Percentiles rank a stretch among this genome's conserved stretches.
Conservation (phyloP, 2,888 invertebrate species). For the Eupithecia centaureata region DNA sequence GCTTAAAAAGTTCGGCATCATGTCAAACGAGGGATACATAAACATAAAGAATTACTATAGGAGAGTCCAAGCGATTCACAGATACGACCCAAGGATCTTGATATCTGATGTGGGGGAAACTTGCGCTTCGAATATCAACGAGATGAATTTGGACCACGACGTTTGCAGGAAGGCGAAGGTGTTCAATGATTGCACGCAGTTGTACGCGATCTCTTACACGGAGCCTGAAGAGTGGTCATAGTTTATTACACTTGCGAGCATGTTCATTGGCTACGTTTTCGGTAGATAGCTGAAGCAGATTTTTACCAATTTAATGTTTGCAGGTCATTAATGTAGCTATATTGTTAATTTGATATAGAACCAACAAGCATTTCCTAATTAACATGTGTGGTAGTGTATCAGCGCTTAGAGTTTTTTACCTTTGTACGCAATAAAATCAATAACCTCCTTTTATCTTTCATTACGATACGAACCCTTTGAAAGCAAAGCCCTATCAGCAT, state of each 20-base stretch:
- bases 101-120: constrained; percentile 79
- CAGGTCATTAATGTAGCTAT: background rate
- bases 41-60: constrained; percentile 76
- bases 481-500: constrained; percentile 39
- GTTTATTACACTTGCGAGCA: background rate
- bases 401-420: constrained; percentile 26
- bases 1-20: constrained; percentile 77
- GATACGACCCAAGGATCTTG: constrained; percentile 75
- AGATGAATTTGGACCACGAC: constrained; percentile 77
- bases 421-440: constrained; percentile 53
- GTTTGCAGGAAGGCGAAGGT: constrained; percentile 79
- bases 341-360: too few relatives aligned
- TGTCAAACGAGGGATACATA: constrained; percentile 74
- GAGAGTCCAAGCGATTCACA: constrained; percentile 74
- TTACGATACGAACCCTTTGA: constrained; percentile 36
- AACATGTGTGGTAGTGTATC: background rate
- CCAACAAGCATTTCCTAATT: background rate
- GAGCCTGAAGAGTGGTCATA: constrained; percentile 55
- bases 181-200: constrained; percentile 77
- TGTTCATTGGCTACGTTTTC: background rate
- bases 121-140: constrained; percentile 75
- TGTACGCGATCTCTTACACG: constrained; percentile 72
- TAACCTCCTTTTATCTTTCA: constrained; percentile 45
- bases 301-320: background rate
- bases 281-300: background rate